A percentile compares a stretch with the other conserved stretches of the same genome.
These are phyloP conservation scores for Heliconius aoede DNA, from an alignment of 2,888 invertebrate genomes.

Conservation along the genomic window DNA sequence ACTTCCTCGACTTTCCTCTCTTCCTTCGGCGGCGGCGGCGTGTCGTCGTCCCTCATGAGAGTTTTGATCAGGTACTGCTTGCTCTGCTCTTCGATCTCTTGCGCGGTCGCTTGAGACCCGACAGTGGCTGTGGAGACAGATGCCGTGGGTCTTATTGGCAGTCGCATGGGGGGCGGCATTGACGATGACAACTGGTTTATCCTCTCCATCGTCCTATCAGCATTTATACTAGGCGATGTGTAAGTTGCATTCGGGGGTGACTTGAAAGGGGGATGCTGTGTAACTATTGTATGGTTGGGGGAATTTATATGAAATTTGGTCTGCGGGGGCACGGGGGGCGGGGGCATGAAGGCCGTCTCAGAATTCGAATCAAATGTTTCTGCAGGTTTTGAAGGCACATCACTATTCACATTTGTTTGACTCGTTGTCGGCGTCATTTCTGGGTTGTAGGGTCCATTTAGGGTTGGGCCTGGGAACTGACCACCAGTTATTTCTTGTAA, in stretches of 20 bases:
- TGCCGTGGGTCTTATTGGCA: constrained; percentile 63
- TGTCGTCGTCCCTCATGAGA: constrained; percentile 93
- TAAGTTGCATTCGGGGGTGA: constrained; percentile 59
- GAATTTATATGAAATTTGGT: constrained; percentile 54
- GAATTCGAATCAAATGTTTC: constrained; percentile 49
- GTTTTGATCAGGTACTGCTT: constrained; percentile 95
- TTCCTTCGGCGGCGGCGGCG: constrained; percentile 86
- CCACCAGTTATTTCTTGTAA: constrained; percentile 66
- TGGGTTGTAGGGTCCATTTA: constrained; percentile 60
- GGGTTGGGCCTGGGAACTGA: constrained; percentile 53
- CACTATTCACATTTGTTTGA: constrained; percentile 51
- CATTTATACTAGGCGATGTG: constrained; percentile 45
- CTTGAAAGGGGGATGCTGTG: constrained; percentile 55
- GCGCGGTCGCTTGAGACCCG: constrained; percentile 77
- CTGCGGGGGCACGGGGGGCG: constrained; percentile 64
- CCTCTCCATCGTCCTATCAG: constrained; percentile 44
- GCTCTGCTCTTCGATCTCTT: constrained; percentile 86
- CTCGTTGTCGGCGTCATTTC: constrained; percentile 51
- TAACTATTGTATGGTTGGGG: constrained; percentile 50
- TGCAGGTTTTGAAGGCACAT: constrained; percentile 57
- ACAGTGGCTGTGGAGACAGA: constrained; percentile 75
- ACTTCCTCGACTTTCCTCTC: constrained; percentile 83
- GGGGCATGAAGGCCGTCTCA: constrained; percentile 71
- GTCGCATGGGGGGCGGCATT: constrained; percentile 72
- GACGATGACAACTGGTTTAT: constrained; percentile 53